phyloP scores from a whole-genome alignment of 23 tunicate genomes.

The Botrylloides violaceus region DNA sequence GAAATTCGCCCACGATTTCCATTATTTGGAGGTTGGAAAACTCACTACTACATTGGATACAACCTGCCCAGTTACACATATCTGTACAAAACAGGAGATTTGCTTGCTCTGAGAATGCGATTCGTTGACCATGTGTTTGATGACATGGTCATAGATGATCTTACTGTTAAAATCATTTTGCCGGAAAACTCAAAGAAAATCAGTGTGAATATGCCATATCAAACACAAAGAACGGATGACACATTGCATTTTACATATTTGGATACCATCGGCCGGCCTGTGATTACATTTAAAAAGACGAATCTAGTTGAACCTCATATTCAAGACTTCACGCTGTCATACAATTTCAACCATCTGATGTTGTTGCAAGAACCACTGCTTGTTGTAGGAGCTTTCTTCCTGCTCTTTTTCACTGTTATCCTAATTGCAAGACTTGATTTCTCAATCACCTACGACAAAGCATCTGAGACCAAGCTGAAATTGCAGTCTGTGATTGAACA shows the following conservation, averaged over 20 bases:
- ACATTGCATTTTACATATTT: conserved; percentile 78
- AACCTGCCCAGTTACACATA: conserved; percentile 89
- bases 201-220: conserved; percentile 54
- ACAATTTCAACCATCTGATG: conserved; percentile 75
- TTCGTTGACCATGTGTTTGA: conserved; percentile 88
- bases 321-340: conserved; percentile 73
- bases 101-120: conserved; percentile 77
- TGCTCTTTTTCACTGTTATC: conserved; percentile 91
- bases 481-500: conserved; percentile 82
- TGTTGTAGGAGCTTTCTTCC: conserved; percentile 70
- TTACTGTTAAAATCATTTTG: conserved; percentile 70
- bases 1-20: conserved; percentile 98
- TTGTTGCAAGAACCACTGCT: conserved; percentile 92
- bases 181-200: conserved; percentile 92
- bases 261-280: conserved; percentile 92
- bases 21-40: conserved; percentile 97
- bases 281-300: conserved; percentile 46
- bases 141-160: conserved; percentile 78
- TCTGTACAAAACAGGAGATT: conserved; percentile 62
- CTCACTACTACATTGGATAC: conserved; percentile 91
- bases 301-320: conserved; percentile 83
- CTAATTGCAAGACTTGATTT: conserved; percentile 85
- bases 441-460: conserved; percentile 83
- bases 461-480: conserved; percentile 67
- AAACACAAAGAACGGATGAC: conserved; percentile 61